Percentiles rank a stretch among this genome's conserved stretches.
phyloP scores from a whole-genome alignment of 1,140 invertebrate species.

The Panulirus ornatus region DNA sequence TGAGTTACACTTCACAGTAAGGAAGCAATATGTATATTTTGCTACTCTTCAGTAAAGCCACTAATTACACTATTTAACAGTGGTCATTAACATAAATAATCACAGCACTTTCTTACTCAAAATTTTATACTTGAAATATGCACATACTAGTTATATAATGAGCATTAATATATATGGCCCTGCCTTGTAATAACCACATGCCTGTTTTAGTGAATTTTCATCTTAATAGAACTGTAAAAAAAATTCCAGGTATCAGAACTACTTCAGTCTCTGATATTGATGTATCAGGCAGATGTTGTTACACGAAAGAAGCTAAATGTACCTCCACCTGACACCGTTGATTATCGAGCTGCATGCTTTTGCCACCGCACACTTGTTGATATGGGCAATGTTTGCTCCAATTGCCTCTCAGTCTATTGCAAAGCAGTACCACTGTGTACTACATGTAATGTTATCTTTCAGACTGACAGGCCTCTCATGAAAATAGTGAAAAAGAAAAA shows the following conservation, averaged over 20 bases:
- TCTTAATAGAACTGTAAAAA: no score
- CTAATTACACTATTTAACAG: no score
- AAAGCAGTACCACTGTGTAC: slow-evolving; percentile 79
- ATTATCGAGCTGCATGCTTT: slow-evolving; percentile 98
- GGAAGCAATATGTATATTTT: no score
- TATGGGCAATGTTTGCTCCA: slow-evolving; percentile 97
- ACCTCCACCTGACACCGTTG: slow-evolving; percentile 93
- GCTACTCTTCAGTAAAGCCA: no score
- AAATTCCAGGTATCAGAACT: slow-evolving; percentile 85
- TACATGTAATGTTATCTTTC: slow-evolving; percentile 75
- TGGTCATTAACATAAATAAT: no score
- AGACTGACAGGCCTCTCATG: slow-evolving; percentile 68
- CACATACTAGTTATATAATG: no score
- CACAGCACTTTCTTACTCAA: no score
- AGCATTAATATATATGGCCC: no score
- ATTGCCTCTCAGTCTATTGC: slow-evolving; percentile 98
- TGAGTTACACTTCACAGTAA: no score
- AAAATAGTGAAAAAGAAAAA: slow-evolving; percentile 68
- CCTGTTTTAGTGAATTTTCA: no score
- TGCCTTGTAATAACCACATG: no score
- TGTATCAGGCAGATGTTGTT: slow-evolving; percentile 91
- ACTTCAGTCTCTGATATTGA: slow-evolving; percentile 97
- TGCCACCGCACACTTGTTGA: slow-evolving; percentile 98
- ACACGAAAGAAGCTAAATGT: slow-evolving; percentile 90
- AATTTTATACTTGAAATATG: no score